These are phyloP conservation scores for Macrophya annulata DNA, from an alignment of 2,888 invertebrate species.

Conservation along the genomic window DNA sequence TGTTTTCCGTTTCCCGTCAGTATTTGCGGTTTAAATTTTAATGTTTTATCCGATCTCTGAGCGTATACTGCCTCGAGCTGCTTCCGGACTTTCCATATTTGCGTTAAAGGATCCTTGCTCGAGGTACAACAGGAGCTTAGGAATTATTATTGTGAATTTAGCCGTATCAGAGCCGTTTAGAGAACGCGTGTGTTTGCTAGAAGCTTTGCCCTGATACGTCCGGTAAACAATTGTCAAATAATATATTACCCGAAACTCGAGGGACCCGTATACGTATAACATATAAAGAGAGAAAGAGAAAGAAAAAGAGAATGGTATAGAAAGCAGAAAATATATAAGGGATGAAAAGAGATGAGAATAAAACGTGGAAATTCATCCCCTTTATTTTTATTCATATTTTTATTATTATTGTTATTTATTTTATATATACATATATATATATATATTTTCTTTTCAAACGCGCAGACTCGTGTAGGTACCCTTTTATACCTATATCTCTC, in stretches of 20 bases:
- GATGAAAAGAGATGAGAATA: neutral
- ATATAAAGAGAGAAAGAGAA: neutral
- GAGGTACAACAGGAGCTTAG: conserved; percentile 7
- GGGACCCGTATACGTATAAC: neutral
- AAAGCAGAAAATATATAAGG: too few species aligned
- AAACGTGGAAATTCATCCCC: conserved; percentile 42
- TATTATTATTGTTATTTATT: neutral
- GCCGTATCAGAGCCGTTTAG: conserved; percentile 51
- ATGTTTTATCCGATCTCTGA: conserved; percentile 54
- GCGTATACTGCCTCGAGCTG: conserved; percentile 55
- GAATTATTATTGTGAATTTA: conserved; percentile 53
- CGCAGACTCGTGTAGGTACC: neutral
- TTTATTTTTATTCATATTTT: conserved; percentile 55
- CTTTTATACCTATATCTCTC: neutral
- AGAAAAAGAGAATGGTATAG: neutral
- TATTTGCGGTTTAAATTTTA: conserved; percentile 60
- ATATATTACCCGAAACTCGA: conserved; percentile 21
- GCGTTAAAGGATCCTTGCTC: conserved; percentile 13
- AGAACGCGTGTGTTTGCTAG: conserved; percentile 52
- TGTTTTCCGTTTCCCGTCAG: conserved; percentile 46
- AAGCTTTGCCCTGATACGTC: conserved; percentile 47
- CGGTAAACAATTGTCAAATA: conserved; percentile 55
- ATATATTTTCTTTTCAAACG: neutral
- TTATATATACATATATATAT: too few species aligned
- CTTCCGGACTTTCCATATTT: conserved; percentile 52